Evolutionary conservation across 2,888 invertebrate genomes (phyloP), one percentile per base, ranked within the genome.

Genomic region (Oxyscelio sp.): DNA sequence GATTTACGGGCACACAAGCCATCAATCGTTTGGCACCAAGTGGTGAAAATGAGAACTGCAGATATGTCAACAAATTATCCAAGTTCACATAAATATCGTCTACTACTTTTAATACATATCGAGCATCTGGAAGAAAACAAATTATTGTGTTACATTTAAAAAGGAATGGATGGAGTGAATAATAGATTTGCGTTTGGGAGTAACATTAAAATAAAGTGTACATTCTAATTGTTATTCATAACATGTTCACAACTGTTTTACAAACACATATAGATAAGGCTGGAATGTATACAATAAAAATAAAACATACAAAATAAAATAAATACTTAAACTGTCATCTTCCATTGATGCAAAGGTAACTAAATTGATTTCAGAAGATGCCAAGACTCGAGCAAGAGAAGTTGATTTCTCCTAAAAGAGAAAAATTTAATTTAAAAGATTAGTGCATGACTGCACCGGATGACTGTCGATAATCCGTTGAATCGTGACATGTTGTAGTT

Each of bases 401-500:
- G 66, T 59, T 54, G 79, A 63, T 74, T 74, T 74, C 58, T 59
- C 43, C 13, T 54, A 21, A 63, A 71, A 58, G 22, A 31, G 21
- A 70, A 65, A 82, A 82, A 71, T 75, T 71, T 81, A 81, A 82
- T 77, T 74, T 65, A 38, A 75, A 70, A 82, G 77, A 82, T 82
- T 65, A 82, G 77, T 77, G 52, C 82, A 77, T 54, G 71, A 38
- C 59, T 82, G 75, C 75, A 52, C 48, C 70, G 34, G 75, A 4
- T 56, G 43, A 27, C 71, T 83, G 77, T 70, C 82, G 82, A 83
- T 83, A 77, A 83, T 77, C 54, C 82, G 71, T 48, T 83, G 77
- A 65, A 83, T 83, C 82, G 71, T 71, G 83, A 83, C 77, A 77
- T 77, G 82, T 59, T 59, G 77, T 66, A 71, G 81, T 70, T 81